Conservation (phyloP, 2,797 vertebrate species). For the Liasis olivaceus region DNA sequence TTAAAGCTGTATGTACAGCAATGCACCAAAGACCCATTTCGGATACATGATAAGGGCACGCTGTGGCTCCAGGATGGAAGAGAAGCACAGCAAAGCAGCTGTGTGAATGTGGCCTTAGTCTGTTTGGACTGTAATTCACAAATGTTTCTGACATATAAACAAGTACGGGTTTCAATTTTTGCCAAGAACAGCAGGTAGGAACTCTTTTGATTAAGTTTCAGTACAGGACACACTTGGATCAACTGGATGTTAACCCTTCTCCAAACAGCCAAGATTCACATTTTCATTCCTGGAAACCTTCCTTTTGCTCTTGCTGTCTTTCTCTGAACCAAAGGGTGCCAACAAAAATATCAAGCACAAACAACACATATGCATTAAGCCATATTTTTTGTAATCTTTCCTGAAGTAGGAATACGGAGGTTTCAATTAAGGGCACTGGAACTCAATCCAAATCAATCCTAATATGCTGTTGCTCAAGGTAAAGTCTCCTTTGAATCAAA, state of each 20-base stretch:
- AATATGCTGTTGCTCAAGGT: neutral
- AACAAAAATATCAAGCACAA: neutral
- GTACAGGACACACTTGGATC: neutral
- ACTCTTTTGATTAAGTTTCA: neutral
- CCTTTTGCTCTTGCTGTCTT: neutral
- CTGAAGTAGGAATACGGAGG: neutral
- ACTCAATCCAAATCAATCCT: neutral
- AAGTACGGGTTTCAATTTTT: neutral
- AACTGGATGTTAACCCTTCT: neutral
- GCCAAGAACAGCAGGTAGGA: neutral
- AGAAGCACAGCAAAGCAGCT: neutral
- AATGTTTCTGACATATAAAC: neutral
- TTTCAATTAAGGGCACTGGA: neutral
- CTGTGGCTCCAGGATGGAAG: neutral
- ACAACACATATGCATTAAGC: neutral
- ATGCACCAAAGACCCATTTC: neutral
- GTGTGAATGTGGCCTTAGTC: neutral
- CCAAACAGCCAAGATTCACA: neutral
- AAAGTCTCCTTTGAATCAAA: neutral
- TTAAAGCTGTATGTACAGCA: neutral
- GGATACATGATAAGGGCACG: neutral
- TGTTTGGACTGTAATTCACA: neutral
- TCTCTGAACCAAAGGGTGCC: neutral
- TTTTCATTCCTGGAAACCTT: neutral
- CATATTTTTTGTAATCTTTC: neutral